Conservation (phyloP, 2,113 vertebrate species). For the Leptobrachium ailaonicum region DNA sequence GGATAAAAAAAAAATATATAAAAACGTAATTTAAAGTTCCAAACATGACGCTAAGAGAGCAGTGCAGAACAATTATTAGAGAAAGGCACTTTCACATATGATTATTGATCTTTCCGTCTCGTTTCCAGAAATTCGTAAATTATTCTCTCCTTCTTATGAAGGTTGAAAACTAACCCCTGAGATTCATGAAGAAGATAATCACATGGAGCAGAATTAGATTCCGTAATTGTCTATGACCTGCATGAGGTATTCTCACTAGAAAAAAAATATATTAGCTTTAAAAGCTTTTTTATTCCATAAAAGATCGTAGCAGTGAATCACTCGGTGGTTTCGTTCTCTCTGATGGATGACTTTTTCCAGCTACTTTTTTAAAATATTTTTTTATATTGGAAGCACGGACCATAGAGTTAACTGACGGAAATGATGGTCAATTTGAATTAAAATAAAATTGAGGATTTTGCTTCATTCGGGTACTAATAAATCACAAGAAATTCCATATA, state of each 20-base stretch:
- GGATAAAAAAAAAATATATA: too few species aligned
- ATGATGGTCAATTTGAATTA: too few species aligned
- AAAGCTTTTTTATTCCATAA: conserved; percentile 27
- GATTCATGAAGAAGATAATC: conserved; percentile 28
- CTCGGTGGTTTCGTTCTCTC: conserved; percentile 1
- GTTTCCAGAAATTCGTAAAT: conserved; percentile 27
- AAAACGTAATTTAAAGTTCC: too few species aligned
- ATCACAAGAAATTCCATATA: too few species aligned
- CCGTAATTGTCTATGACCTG: conserved; percentile 39
- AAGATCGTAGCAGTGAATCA: background rate
- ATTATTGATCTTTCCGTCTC: conserved; percentile 35
- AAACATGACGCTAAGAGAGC: too few species aligned
- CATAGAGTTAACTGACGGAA: too few species aligned
- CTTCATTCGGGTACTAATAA: too few species aligned
- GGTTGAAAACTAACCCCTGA: conserved; percentile 35
- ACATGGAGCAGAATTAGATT: conserved; percentile 27
- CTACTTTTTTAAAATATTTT: background rate
- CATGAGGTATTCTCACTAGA: conserved; percentile 33
- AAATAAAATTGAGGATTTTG: too few species aligned
- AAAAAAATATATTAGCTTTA: conserved; percentile 13
- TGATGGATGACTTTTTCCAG: background rate
- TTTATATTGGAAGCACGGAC: too few species aligned
- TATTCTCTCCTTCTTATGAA: conserved; percentile 33
- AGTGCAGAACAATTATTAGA: background rate
- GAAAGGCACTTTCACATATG: background rate